Evolutionary conservation across 2,888 invertebrate species (phyloP).

Genomic region (Idaea straminata): DNA sequence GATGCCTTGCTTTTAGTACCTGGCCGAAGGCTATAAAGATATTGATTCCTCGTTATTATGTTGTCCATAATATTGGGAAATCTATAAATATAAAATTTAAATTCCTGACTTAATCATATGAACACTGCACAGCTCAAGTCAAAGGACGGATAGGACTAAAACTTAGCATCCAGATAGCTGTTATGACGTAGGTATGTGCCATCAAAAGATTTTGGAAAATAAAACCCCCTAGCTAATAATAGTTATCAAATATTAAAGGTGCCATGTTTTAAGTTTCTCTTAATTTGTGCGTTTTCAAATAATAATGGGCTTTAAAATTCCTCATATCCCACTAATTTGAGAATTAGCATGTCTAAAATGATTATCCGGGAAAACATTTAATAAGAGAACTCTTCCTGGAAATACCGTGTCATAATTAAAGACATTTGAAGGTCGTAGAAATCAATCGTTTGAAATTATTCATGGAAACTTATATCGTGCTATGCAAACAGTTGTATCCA

Average conservation of each 20-base stretch:
- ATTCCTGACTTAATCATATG: too few species aligned
- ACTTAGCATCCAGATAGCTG: too few species aligned
- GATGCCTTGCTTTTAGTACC: background rate
- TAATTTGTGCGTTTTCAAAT: background rate
- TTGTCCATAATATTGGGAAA: background rate
- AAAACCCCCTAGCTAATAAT: background rate
- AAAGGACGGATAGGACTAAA: too few species aligned
- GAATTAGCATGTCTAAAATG: conserved; percentile 4
- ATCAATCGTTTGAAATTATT: conserved; percentile 9
- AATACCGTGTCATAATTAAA: conserved; percentile 7
- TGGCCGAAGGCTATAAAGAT: background rate
- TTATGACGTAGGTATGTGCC: too few species aligned
- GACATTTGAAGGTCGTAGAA: conserved; percentile 18
- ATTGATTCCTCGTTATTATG: background rate
- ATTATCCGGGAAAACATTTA: background rate
- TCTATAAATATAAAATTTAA: too few species aligned
- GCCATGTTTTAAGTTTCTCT: background rate
- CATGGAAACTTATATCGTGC: background rate
- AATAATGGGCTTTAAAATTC: background rate
- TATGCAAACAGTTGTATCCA: background rate
- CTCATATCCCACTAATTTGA: background rate
- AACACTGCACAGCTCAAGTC: too few species aligned
- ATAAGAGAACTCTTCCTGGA: conserved; percentile 7
- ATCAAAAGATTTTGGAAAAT: too few species aligned
- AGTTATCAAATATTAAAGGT: background rate